Evolutionary conservation across 2,888 invertebrate genomes (phyloP).

Genomic region (Mylabris sibirica): DNA sequence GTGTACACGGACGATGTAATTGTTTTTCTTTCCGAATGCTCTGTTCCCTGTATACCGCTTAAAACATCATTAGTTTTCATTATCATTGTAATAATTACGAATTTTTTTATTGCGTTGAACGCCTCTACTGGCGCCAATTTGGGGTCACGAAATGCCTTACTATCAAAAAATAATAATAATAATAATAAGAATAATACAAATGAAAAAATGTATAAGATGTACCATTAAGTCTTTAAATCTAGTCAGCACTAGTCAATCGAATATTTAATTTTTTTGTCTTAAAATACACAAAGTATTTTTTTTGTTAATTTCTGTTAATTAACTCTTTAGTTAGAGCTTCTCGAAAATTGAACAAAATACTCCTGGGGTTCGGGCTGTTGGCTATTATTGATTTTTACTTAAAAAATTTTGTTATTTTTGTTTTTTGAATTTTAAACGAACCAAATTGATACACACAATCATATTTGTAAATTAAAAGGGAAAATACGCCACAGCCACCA

Average conservation of each 20-base stretch:
- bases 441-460: slow-evolving; percentile 1
- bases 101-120: slow-evolving; percentile 36
- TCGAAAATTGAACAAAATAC: slow-evolving; percentile 29
- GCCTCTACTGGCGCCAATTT: slow-evolving; percentile 54
- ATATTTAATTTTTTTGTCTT: slow-evolving; percentile 45
- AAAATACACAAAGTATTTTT: slow-evolving; percentile 34
- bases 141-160: slow-evolving; percentile 59
- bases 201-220: slow-evolving; percentile 30
- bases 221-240: slow-evolving; percentile 53
- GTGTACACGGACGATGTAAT: slow-evolving; percentile 28
- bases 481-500: slow-evolving; percentile 48
- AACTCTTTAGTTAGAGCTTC: slow-evolving; percentile 33
- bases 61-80: slow-evolving; percentile 32
- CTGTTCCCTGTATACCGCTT: slow-evolving; percentile 30
- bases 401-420: neutral
- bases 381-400: neutral
- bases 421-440: neutral
- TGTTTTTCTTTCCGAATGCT: slow-evolving; percentile 10
- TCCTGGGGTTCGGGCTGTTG: slow-evolving; percentile 22
- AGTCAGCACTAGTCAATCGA: slow-evolving; percentile 56
- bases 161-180: slow-evolving; percentile 23
- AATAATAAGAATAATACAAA: slow-evolving; percentile 16
- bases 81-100: slow-evolving; percentile 31
- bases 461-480: neutral
- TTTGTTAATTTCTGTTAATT: slow-evolving; percentile 52